Evolutionary conservation across 1,140 invertebrate genomes (phyloP).

Genomic region (Tenebrio molitor): DNA sequence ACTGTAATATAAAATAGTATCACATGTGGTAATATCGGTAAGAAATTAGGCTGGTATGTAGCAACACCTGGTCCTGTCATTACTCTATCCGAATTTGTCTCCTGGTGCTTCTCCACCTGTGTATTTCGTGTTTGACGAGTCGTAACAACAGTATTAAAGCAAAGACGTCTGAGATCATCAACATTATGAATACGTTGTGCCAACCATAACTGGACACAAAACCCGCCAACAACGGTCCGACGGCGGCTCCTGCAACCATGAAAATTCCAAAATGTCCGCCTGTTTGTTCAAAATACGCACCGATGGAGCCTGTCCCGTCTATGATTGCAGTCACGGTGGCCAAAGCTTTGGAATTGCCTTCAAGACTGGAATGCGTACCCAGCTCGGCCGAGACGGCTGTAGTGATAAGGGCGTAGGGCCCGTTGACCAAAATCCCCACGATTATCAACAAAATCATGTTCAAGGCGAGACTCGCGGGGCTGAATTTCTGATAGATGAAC

Average conservation of each 20-base stretch:
- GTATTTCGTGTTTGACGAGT: conserved; percentile 60
- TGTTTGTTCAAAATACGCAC: conserved; percentile 70
- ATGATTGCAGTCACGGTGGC: conserved; percentile 98
- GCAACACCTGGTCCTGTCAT: conserved; percentile 2
- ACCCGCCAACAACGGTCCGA: conserved; percentile 93
- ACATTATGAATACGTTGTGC: conserved; percentile 93
- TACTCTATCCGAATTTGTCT: conserved; percentile 41
- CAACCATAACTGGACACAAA: conserved; percentile 81
- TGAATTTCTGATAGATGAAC: conserved; percentile 82
- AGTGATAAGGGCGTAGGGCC: conserved; percentile 95
- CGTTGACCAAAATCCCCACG: conserved; percentile 90
- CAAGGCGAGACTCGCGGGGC: conserved; percentile 71
- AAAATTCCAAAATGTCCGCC: too few species aligned
- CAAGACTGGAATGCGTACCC: conserved; percentile 88
- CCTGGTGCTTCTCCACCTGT: conserved; percentile 42
- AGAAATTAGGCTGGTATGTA: neutral
- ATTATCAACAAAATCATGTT: conserved; percentile 82
- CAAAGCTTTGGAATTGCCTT: conserved; percentile 89
- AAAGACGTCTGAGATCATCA: conserved; percentile 85
- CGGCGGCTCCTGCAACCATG: conserved; percentile 79
- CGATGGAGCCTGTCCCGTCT: conserved; percentile 94
- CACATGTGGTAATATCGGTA: too few species aligned
- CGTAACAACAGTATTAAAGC: conserved; percentile 80
- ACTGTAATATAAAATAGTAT: too few species aligned
- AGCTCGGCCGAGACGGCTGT: conserved; percentile 96